phyloP scores from a whole-genome alignment of 2,888 invertebrate species.

The Trypoxylon attenuatum region DNA sequence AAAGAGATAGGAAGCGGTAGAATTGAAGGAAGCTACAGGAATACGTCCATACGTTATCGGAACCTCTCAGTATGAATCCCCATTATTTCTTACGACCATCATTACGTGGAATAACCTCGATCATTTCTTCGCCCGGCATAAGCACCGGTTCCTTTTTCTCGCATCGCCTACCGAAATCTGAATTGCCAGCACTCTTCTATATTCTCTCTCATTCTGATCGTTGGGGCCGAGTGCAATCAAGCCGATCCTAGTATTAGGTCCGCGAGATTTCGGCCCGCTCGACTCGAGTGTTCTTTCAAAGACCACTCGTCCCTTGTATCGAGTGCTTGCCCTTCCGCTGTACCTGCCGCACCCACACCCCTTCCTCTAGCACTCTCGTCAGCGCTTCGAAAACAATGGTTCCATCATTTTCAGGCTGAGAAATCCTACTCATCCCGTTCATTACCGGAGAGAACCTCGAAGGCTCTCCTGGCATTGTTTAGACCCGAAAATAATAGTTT shows the following conservation, averaged over 20 bases:
- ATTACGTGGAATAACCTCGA: conserved; percentile 33
- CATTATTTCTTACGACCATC: conserved; percentile 37
- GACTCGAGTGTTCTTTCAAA: background rate
- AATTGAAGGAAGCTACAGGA: no score
- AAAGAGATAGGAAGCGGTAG: no score
- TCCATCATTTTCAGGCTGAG: conserved; percentile 53
- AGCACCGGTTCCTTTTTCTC: conserved; percentile 5
- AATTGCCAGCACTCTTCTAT: conserved; percentile 35
- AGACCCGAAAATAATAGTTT: conserved; percentile 36
- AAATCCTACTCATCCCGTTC: conserved; percentile 35
- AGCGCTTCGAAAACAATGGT: conserved; percentile 51
- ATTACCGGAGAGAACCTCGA: conserved; percentile 37
- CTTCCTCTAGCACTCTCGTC: conserved; percentile 19
- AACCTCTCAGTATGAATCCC: conserved; percentile 18
- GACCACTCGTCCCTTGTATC: no score
- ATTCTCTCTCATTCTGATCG: conserved; percentile 1
- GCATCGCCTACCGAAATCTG: conserved; percentile 31
- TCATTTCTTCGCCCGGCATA: conserved; percentile 25
- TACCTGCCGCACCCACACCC: conserved; percentile 20
- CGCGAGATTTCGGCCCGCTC: background rate
- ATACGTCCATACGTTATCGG: conserved; percentile 29
- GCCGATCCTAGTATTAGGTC: background rate
- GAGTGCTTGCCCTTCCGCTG: conserved; percentile 22
- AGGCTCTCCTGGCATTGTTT: conserved; percentile 20
- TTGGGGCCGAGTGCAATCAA: background rate